phyloP scores from a whole-genome alignment of 35 echinoderm and acorn worm genomes.

The Ophioderma brevispina region DNA sequence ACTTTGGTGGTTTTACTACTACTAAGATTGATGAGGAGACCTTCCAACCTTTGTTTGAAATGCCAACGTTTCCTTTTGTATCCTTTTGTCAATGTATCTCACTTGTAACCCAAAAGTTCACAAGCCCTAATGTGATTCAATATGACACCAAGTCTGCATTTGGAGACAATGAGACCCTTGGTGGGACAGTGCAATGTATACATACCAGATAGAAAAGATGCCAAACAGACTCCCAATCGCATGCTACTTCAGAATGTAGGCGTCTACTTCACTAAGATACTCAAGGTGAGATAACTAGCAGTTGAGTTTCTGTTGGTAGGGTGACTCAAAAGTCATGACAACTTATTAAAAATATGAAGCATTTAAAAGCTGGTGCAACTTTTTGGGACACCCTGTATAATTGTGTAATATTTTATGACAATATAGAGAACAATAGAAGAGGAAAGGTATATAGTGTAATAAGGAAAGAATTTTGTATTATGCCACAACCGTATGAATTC shows the following conservation, averaged over 20 bases:
- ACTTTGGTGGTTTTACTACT: no score
- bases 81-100: conserved; percentile 50
- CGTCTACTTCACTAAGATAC: conserved; percentile 68
- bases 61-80: conserved; percentile 14
- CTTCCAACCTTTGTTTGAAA: background rate
- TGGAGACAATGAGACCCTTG: conserved; percentile 58
- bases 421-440: no score
- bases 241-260: conserved; percentile 64
- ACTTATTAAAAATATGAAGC: no score
- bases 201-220: conserved; percentile 51
- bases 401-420: no score
- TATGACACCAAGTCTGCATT: conserved; percentile 86
- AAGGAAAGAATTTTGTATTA: no score
- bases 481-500: no score
- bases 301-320: no score
- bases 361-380: no score
- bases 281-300: conserved; percentile 65
- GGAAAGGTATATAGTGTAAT: no score
- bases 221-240: conserved; percentile 56
- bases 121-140: conserved; percentile 77
- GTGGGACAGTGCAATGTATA: conserved; percentile 90
- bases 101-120: conserved; percentile 68
- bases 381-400: no score
- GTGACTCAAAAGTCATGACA: no score
- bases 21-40: no score